Evolutionary conservation across 1,140 invertebrate species (phyloP), one percentile per base, ranked within the genome.

Genomic region (Mamestra configurata): DNA sequence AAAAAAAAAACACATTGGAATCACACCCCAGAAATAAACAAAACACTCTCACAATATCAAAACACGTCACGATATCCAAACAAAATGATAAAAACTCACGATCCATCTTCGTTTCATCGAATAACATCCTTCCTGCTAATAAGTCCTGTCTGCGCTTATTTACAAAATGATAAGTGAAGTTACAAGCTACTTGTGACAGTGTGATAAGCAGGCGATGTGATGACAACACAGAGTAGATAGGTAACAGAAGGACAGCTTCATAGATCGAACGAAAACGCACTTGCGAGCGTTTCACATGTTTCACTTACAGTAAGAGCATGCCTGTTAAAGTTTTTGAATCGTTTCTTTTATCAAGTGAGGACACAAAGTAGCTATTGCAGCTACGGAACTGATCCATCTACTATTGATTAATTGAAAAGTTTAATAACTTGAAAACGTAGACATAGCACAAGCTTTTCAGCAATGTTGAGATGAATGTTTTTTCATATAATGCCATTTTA

Each of bases 121-220:
- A 27, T 27, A 31, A 53, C 51, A 72, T 64, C 40, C 73, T 64
- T 15, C 4, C 53, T 43, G 31, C 57, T 61, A 76, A 76, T 76
- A 76, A 64, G 27, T 46, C 35, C 73, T 76, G 73, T 76, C 73
- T 46, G 43, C 55, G 40, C 55, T 76, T 76, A 76, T 76, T 76
- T 76, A 76, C 73, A 76, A 76, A 76, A 46, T 76, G 73, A 76
- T 76, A 76, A 76, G 73, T 76, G 24, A 76, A 76, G 24, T 61
- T 15, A 49, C 57, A 64, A 18, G 73, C 73, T 76, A 76, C 73
- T 61, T 53, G 49, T 75, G 59, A 64, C 59, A 64, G 11, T 59
- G 53, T 73, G 71, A 73, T 73, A 73, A 73, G 71, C 71, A 73
- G 71, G 71, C 71, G 71, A 43, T 53, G 5, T 11, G 51, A 35